These are phyloP conservation scores for Hippocampus mohnikei DNA, from an alignment of 2,113 vertebrate genomes.

Conservation along the genomic window DNA sequence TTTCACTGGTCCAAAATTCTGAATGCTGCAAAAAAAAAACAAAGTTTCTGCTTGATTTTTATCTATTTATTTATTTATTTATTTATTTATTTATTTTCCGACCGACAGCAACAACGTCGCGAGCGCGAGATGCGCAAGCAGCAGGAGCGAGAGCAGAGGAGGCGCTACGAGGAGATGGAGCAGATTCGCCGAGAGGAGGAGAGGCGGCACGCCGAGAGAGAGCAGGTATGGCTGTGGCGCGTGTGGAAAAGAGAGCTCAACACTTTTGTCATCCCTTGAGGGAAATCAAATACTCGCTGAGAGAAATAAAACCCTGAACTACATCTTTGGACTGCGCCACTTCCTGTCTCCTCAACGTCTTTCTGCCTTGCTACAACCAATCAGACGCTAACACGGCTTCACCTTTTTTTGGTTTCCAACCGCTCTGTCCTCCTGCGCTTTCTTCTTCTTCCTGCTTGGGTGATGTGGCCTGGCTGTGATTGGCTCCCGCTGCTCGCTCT, in stretches of 20 bases:
- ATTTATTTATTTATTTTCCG: neutral
- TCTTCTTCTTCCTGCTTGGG: conserved; percentile 51
- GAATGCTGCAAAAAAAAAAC: neutral
- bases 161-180: conserved; percentile 90
- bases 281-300: neutral
- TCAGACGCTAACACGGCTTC: neutral
- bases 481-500: conserved; percentile 12
- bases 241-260: too few relatives aligned
- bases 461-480: conserved; percentile 52
- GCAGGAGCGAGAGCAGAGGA: conserved; percentile 94
- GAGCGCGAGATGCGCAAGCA: conserved; percentile 95
- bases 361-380: neutral
- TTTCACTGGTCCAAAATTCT: neutral
- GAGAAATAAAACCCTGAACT: neutral
- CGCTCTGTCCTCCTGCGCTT: conserved; percentile 1
- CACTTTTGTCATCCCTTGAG: too few relatives aligned
- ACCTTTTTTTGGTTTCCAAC: conserved; percentile 7
- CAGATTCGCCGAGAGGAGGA: conserved; percentile 93
- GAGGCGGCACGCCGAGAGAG: conserved; percentile 88
- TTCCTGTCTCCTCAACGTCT: neutral
- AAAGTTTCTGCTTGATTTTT: neutral
- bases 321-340: neutral
- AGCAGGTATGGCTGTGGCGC: conserved; percentile 77
- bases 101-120: conserved; percentile 85
- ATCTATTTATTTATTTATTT: neutral